Evolutionary conservation across 2,797 vertebrate species (phyloP), one percentile per base, ranked within the genome.

Genomic region (Kryptopterus vitreolus): DNA sequence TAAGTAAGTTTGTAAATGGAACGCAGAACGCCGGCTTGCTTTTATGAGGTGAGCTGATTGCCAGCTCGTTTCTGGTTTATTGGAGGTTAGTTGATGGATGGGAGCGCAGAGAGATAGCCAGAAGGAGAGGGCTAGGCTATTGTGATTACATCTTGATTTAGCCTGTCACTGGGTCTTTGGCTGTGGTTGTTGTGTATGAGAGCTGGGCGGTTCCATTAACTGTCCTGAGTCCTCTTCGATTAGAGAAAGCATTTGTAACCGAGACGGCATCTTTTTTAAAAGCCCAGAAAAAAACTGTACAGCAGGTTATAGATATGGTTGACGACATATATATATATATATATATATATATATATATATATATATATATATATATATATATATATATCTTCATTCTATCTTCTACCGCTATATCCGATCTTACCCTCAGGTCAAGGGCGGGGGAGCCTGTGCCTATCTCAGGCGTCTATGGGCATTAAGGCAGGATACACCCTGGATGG

Each of bases 1-100:
- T 85, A 85, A 88, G 85, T 86, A 90, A 85, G 78, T 89, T 91
- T 85, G 84, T 88, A 90, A 89, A 90, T 89, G 71, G 48, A 78
- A 71, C 3, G 68, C 73, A 43, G 20, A 46, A 58, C 29, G 20
- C 48, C n/a, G 29, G 72, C 22, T 15, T 63, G 33, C 18, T 87
- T 87, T 91, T 82, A 89, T 88, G 84, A 89, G 80, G 85, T 82
- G 48, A 35, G 63, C 79, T 88, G 79, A 84, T 85, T 83, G 79
- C 18, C 69, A 83, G 43, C 72, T 87, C 85, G 76, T 84, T 84
- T 90, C 88, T 35, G 22, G 22, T 33, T 33, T 79, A 61, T 31
- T 52, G 58, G 43, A 61, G 22, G 58, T 73, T 63, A 18, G 29
- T 59, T 69, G 80, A 87, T 87, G 83, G 83, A 87, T 86, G 73